phyloP scores from a whole-genome alignment of 2,113 vertebrate genomes.

The Paracanthobrama guichenoti region DNA sequence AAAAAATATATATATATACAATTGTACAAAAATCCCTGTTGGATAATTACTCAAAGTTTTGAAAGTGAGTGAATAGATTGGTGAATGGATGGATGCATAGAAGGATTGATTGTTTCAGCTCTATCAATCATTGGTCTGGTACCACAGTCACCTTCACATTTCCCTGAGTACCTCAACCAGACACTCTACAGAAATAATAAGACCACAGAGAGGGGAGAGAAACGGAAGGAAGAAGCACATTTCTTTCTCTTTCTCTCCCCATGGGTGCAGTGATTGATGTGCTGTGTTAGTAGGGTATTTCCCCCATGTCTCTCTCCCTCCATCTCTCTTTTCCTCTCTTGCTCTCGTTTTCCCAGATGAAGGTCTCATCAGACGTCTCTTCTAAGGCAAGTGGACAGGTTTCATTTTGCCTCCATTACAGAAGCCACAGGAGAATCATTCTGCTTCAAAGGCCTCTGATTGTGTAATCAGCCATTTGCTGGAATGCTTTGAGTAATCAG shows the following conservation, averaged over 20 bases:
- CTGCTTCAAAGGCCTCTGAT: slow-evolving; percentile 70
- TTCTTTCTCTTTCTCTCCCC: slow-evolving; percentile 38
- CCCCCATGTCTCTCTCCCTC: slow-evolving; percentile 35
- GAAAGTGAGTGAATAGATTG: slow-evolving; percentile 7
- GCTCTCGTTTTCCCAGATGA: slow-evolving; percentile 30
- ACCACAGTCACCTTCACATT: slow-evolving; percentile 40
- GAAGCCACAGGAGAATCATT: slow-evolving; percentile 65
- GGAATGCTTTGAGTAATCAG: slow-evolving; percentile 44
- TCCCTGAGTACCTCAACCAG: slow-evolving; percentile 46
- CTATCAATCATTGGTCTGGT: slow-evolving; percentile 41
- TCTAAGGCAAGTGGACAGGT: slow-evolving; percentile 64
- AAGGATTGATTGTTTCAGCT: slow-evolving; percentile 46
- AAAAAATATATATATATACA: no score
- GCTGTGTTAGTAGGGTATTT: slow-evolving; percentile 47
- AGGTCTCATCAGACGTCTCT: slow-evolving; percentile 45
- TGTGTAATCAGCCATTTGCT: slow-evolving; percentile 67
- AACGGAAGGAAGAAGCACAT: not conserved
- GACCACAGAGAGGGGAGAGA: slow-evolving; percentile 21
- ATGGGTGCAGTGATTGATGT: slow-evolving; percentile 39
- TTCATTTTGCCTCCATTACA: slow-evolving; percentile 71
- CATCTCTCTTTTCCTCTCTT: slow-evolving; percentile 32
- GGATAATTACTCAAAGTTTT: slow-evolving; percentile 20
- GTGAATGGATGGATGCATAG: slow-evolving; percentile 27
- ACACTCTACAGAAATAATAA: slow-evolving; percentile 52
- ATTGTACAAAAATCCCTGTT: not conserved